phyloP scores from a whole-genome alignment of 1,140 invertebrate species.

The Mya arenaria region DNA sequence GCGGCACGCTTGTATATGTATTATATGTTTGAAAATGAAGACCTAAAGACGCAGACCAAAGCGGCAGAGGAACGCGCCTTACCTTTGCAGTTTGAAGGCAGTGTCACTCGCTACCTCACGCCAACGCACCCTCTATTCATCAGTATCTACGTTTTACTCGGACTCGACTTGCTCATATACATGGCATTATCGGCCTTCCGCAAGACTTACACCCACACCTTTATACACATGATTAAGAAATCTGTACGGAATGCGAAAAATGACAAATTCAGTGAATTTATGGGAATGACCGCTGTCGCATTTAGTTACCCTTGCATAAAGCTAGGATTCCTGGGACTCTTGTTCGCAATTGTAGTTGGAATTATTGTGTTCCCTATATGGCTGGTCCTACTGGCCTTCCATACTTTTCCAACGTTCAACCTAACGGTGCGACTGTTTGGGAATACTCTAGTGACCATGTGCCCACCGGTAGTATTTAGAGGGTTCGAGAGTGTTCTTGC shows the following conservation, averaged over 20 bases:
- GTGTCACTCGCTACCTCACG: constrained; percentile 27
- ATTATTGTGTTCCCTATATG: constrained; percentile 3
- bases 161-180: constrained; percentile 8
- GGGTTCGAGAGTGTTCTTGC: too few relatives aligned
- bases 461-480: constrained; percentile 6
- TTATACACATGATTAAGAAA: constrained; percentile 15
- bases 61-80: constrained; percentile 4
- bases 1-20: too few relatives aligned
- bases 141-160: constrained; percentile 14
- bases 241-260: constrained; percentile 30
- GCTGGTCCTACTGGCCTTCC: constrained; percentile 35
- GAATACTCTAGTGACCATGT: constrained; percentile 19
- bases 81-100: constrained; percentile 24
- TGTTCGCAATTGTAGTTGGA: constrained; percentile 33
- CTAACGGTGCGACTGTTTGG: constrained; percentile 28
- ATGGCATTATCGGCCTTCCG: not conserved
- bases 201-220: not conserved
- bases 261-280: constrained; percentile 11
- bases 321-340: constrained; percentile 39
- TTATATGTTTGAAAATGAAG: too few relatives aligned
- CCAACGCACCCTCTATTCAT: constrained; percentile 27
- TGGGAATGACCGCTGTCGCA: not conserved
- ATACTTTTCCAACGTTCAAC: constrained; percentile 40
- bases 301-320: constrained; percentile 13
- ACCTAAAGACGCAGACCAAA: constrained; percentile 9